These are phyloP conservation scores for Psilopogon haemacephalus DNA, from an alignment of 2,113 vertebrate genomes.

Conservation along the genomic window DNA sequence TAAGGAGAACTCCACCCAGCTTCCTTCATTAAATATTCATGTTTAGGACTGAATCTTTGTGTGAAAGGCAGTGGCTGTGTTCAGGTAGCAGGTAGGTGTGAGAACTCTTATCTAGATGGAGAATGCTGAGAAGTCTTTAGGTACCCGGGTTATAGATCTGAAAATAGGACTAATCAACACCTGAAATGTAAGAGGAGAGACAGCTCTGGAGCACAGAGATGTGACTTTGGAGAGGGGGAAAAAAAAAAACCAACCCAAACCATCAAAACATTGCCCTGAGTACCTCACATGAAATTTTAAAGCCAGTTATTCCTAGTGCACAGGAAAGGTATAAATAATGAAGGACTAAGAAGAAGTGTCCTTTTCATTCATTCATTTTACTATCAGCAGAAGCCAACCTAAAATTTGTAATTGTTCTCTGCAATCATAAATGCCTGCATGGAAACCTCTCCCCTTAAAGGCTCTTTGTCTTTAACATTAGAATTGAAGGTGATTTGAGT, in stretches of 20 bases:
- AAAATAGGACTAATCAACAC: constrained; percentile 58
- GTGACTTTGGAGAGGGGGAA: background rate
- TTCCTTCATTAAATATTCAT: constrained; percentile 64
- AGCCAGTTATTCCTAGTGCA: background rate
- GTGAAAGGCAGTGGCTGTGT: constrained; percentile 41
- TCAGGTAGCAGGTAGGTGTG: constrained; percentile 64
- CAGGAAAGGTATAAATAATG: background rate
- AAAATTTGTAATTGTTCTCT: background rate
- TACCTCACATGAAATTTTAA: background rate
- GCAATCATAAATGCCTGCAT: background rate
- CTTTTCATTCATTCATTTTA: background rate
- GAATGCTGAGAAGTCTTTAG: constrained; percentile 57
- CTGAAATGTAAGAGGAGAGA: constrained; percentile 1
- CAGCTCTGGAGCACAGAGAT: background rate
- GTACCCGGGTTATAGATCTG: constrained; percentile 3
- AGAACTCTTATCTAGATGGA: constrained; percentile 68
- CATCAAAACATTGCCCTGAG: background rate
- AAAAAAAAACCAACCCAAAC: background rate
- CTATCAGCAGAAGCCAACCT: constrained; percentile 1
- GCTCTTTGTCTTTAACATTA: background rate
- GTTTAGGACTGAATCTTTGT: constrained; percentile 36
- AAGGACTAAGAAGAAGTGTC: background rate
- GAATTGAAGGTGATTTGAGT: background rate
- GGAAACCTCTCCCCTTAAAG: background rate
- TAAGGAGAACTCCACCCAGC: constrained; percentile 62